Evolutionary conservation across 2,797 vertebrate genomes (phyloP).

Genomic region (Zalophus californianus): DNA sequence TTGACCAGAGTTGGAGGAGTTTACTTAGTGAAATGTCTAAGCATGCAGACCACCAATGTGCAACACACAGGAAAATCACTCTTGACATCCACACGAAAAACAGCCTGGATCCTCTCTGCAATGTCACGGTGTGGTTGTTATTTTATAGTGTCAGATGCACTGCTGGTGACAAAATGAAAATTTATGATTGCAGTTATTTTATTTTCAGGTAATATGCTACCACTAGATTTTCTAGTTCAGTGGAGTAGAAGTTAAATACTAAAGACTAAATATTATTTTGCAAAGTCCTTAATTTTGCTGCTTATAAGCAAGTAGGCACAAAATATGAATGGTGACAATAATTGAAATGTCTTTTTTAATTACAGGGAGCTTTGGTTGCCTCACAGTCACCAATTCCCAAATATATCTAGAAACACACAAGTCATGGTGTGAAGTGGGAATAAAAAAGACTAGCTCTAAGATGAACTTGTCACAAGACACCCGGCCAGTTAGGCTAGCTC

Average conservation of each 20-base stretch:
- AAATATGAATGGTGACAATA: neutral
- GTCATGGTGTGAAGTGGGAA: neutral
- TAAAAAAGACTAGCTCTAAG: neutral
- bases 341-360: neutral
- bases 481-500: neutral
- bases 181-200: constrained; percentile 50
- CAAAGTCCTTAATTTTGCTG: neutral
- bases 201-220: constrained; percentile 56
- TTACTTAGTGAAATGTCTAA: constrained; percentile 61
- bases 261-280: constrained; percentile 35
- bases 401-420: neutral
- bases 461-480: neutral
- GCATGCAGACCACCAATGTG: constrained; percentile 52
- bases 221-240: constrained; percentile 46
- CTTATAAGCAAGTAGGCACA: neutral
- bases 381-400: neutral
- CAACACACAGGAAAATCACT: constrained; percentile 29
- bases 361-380: neutral
- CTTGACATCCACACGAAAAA: neutral
- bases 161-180: constrained; percentile 55
- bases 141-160: constrained; percentile 20
- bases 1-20: constrained; percentile 61
- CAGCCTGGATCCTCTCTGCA: neutral
- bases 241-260: constrained; percentile 24
- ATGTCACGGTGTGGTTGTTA: neutral